These are phyloP conservation scores for Sminthurides aquaticus DNA, from an alignment of 2,888 invertebrate genomes.

Conservation along the genomic window DNA sequence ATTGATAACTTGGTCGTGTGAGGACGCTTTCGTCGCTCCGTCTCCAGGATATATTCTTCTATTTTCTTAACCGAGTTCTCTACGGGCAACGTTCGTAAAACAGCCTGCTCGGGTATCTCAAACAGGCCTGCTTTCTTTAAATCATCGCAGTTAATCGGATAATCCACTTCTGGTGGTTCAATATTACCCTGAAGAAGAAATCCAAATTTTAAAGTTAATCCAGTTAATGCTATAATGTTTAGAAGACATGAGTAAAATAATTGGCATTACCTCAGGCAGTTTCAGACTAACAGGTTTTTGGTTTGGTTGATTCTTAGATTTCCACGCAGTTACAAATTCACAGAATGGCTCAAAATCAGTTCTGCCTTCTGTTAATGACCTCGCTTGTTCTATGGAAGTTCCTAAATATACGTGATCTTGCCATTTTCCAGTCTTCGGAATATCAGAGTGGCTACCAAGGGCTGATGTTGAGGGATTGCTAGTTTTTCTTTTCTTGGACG, in stretches of 20 bases:
- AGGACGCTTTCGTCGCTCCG: constrained; percentile 54
- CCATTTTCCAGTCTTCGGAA: background rate
- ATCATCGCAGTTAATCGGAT: constrained; percentile 32
- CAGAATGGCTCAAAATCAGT: constrained; percentile 8
- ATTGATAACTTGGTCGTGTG: constrained; percentile 39
- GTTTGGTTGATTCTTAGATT: background rate
- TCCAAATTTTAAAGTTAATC: background rate
- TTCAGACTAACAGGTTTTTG: background rate
- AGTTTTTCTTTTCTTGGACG: background rate
- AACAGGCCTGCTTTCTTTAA: constrained; percentile 24
- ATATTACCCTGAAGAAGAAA: constrained; percentile 2
- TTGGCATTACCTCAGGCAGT: background rate
- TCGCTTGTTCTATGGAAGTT: constrained; percentile 1
- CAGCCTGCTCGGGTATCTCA: constrained; percentile 30
- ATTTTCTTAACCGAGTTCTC: constrained; percentile 51
- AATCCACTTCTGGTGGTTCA: background rate
- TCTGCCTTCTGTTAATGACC: background rate
- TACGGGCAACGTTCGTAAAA: constrained; percentile 29
- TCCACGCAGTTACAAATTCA: constrained; percentile 2
- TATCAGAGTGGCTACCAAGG: background rate
- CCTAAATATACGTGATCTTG: background rate
- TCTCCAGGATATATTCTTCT: constrained; percentile 82
- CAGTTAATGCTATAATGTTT: background rate
- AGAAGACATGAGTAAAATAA: background rate
- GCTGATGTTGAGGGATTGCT: background rate